Percentiles rank a stretch among this genome's conserved stretches.
These are phyloP conservation scores for Copidosoma floridanum DNA, from an alignment of 1,140 invertebrate genomes.

Conservation along the genomic window DNA sequence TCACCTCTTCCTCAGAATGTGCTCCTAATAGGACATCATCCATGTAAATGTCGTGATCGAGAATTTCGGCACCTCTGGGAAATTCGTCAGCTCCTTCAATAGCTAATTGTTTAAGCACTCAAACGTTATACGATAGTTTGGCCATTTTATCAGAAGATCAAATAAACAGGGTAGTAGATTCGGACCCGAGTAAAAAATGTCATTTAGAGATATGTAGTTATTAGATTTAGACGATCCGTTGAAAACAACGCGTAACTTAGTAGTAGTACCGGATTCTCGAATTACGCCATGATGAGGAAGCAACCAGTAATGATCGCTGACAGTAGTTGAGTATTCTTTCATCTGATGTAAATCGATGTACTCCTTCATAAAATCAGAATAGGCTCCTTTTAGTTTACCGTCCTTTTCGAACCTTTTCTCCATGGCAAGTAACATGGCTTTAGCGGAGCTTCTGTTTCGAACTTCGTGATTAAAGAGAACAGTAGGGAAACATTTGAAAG, in stretches of 20 bases:
- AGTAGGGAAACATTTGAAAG: too few relatives aligned
- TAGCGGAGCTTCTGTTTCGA: too few relatives aligned
- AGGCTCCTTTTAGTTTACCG: too few relatives aligned
- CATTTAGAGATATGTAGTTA: not conserved
- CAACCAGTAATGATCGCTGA: too few relatives aligned
- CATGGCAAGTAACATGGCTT: too few relatives aligned
- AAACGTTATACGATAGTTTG: not conserved
- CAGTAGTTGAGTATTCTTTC: too few relatives aligned
- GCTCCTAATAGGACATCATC: not conserved
- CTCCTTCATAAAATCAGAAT: too few relatives aligned
- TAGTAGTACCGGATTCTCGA: not conserved
- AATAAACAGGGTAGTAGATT: not conserved
- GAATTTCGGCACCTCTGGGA: not conserved
- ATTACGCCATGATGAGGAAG: not conserved
- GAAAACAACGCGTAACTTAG: not conserved
- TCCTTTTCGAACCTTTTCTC: too few relatives aligned
- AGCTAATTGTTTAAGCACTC: not conserved
- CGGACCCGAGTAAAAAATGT: not conserved
- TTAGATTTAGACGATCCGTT: not conserved
- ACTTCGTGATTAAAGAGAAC: too few relatives aligned
- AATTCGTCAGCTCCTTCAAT: not conserved
- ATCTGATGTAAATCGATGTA: too few relatives aligned
- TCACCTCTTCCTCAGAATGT: not conserved
- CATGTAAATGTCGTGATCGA: not conserved
- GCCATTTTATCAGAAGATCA: not conserved